Evolutionary conservation across 1,140 invertebrate genomes (phyloP).

Genomic region (Macrocentrus cingulum): DNA sequence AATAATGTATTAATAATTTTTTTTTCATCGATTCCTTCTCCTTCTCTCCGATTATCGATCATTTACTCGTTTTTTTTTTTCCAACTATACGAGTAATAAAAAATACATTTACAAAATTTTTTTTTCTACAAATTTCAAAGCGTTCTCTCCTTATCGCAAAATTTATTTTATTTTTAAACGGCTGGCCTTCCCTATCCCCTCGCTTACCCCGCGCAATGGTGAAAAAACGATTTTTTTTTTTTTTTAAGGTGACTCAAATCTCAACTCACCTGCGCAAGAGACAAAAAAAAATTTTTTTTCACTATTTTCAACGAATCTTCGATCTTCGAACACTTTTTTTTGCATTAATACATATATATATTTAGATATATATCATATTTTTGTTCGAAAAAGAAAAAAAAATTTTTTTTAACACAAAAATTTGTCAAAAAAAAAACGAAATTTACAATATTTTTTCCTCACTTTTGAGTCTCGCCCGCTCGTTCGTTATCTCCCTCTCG

Average conservation of each 20-base stretch:
- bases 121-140: neutral
- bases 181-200: slow-evolving; percentile 58
- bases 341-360: slow-evolving; percentile 20
- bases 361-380: slow-evolving; percentile 29
- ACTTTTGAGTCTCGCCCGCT: slow-evolving; percentile 21
- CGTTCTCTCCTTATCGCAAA: neutral
- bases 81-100: neutral
- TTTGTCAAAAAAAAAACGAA: slow-evolving; percentile 9
- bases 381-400: slow-evolving; percentile 25
- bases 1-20: slow-evolving; percentile 8
- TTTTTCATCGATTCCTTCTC: slow-evolving; percentile 39
- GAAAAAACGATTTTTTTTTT: slow-evolving; percentile 50
- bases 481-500: slow-evolving; percentile 32
- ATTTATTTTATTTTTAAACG: slow-evolving; percentile 34
- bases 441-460: slow-evolving; percentile 10
- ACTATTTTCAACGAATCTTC: slow-evolving; percentile 51
- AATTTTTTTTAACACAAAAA: slow-evolving; percentile 32
- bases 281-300: slow-evolving; percentile 55
- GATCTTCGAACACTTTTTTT: slow-evolving; percentile 54
- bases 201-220: slow-evolving; percentile 59
- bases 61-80: slow-evolving; percentile 4
- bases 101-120: too few relatives aligned
- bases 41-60: slow-evolving; percentile 31
- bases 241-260: slow-evolving; percentile 58
- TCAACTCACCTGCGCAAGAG: slow-evolving; percentile 60